Percentiles rank a stretch among this genome's conserved stretches.
Conservation (phyloP, 2,113 vertebrate genomes). For the Catharus fuscescens region DNA sequence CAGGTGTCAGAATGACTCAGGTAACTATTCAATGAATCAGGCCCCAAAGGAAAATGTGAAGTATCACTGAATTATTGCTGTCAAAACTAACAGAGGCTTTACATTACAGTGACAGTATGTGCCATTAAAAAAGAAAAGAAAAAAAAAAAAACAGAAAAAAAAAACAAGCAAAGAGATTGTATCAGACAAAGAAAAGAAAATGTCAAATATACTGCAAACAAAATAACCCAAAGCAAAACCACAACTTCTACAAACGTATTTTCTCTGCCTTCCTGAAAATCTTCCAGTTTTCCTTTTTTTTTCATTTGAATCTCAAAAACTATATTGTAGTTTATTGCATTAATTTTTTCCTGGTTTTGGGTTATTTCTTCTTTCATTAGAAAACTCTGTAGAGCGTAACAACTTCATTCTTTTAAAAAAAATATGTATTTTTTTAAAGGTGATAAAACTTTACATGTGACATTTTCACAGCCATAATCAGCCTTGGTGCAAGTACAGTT, state of each 20-base stretch:
- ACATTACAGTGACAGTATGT: not conserved
- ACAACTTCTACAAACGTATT: not conserved
- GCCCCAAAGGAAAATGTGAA: not conserved
- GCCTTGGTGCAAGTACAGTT: not conserved
- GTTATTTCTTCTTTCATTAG: not conserved
- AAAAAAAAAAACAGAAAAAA: not conserved
- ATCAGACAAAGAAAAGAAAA: not conserved
- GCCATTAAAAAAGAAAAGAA: not conserved
- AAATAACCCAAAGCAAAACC: not conserved
- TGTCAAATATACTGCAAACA: fast-evolving
- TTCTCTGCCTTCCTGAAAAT: not conserved
- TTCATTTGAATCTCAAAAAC: not conserved
- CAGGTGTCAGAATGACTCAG: not conserved
- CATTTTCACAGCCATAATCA: not conserved
- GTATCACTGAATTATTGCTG: constrained; percentile 10
- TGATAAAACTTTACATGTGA: not conserved
- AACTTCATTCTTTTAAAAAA: not conserved
- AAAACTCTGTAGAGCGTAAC: not conserved
- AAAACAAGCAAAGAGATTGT: not conserved
- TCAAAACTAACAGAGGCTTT: constrained; percentile 18
- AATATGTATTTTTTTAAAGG: not conserved
- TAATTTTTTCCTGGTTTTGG: not conserved
- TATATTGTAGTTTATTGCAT: not conserved
- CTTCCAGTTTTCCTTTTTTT: not conserved
- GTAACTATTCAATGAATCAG: not conserved